A percentile compares a stretch with the other conserved stretches of the same genome.
Evolutionary conservation across 1,140 invertebrate species (phyloP).

Genomic region (Hyles euphorbiae): DNA sequence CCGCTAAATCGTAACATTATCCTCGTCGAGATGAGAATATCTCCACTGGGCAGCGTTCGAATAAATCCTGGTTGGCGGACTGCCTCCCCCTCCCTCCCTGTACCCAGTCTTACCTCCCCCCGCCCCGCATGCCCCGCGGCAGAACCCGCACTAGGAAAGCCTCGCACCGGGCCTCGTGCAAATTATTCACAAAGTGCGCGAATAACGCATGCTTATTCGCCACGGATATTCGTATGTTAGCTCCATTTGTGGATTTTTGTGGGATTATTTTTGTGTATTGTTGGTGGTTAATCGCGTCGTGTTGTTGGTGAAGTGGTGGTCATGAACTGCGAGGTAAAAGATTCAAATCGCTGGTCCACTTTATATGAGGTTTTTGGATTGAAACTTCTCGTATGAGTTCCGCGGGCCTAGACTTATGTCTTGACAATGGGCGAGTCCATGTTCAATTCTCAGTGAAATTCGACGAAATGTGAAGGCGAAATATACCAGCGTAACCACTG

Average conservation of each 20-base stretch:
- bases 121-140: neutral
- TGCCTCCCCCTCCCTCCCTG: conserved; percentile 3
- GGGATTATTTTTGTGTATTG: too few relatives aligned
- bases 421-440: too few relatives aligned
- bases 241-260: neutral
- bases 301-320: too few relatives aligned
- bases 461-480: too few relatives aligned
- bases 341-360: too few relatives aligned
- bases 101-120: conserved; percentile 2
- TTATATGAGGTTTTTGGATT: too few relatives aligned
- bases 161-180: conserved; percentile 22
- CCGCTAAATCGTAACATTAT: conserved; percentile 37
- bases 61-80: conserved; percentile 31
- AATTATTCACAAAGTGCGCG: conserved; percentile 44
- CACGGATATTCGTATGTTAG: conserved; percentile 13
- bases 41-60: conserved; percentile 30
- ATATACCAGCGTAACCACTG: too few relatives aligned
- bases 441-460: too few relatives aligned
- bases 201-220: conserved; percentile 31
- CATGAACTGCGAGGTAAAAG: too few relatives aligned
- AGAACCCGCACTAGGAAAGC: conserved; percentile 11
- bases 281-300: too few relatives aligned
- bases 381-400: too few relatives aligned
- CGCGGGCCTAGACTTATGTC: too few relatives aligned
- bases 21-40: conserved; percentile 40